Base-by-base conservation (phyloP, 2,888 invertebrate genomes). In the Phania funesta region DNA sequence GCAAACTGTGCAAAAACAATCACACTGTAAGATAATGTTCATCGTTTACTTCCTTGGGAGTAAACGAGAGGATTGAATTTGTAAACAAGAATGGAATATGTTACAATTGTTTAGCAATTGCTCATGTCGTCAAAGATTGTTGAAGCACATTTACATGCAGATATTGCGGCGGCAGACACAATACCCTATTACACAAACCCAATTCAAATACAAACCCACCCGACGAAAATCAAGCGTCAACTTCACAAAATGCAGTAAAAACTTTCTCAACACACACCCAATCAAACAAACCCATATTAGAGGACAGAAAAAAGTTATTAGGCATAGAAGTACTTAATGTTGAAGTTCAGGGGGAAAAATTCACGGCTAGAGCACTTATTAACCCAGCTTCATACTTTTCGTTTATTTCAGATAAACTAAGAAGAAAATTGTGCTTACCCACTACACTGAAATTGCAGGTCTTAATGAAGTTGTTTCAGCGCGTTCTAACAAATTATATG, bases 401-500 rank as follows among this genome's bases (percentile, higher is more conserved):
- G n/a, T 52, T 52, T 52, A 44, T 62, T 68, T 22, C 50, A 8
- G 22, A 68, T 2, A 54, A 16, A 35, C 35, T 35, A 4, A 41
- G 41, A 41, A n/a, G 16, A 9, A 41, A n/a, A 41, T 16, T 41
- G n/a, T 16, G 7, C 41, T 35, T 35, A 35, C 35, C 35, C 35
- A 35, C 35, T 35, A 35, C 1, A 35, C 67, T 35, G 38, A 67
- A 52, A 38, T 67, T 22, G 38, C 46, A 20, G 64, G 67, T 9
- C 22, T 67, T 13, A 67, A 67, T 52, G 38, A 50, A 24, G 48
- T 48, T 38, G 52, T 67, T n/a, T 67, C 52, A 20, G 67, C 38
- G 5, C n/a, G 29, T 11, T 64, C 62, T 6, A 64, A 24, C 18
- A 16, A 46, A 29, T 6, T 46, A 2, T 60, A 41, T 60, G 41